Base-by-base conservation (phyloP, 2,113 vertebrate species). In the Tinamus guttatus region DNA sequence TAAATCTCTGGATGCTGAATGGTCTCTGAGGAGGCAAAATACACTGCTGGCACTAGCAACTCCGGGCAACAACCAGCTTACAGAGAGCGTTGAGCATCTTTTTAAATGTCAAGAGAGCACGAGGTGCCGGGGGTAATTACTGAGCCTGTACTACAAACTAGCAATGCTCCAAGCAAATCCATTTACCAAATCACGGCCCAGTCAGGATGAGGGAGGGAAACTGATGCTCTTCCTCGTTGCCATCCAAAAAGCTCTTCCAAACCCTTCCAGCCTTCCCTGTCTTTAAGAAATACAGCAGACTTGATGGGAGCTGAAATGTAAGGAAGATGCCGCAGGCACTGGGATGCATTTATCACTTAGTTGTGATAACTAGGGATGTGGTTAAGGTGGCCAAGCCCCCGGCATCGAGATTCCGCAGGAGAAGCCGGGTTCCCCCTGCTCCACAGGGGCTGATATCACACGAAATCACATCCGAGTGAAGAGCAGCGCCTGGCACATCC, bases 381-480 rank as follows among this genome's bases (percentile, higher is more conserved):
- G 51, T 92, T 65, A 85, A 65, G 19, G 19, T 45, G 64, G 62
- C 49, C 62, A 32, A 59, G 32, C 62, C 68, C 21, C 54, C 38
- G 12, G 16, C 43, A 79, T 7, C 88, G 41, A 84, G 69, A 71
- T 81, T 83, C 38, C 18, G 74, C 6, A 19, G 24, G 40, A 90
- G 30, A 36, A 85, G 30, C 19, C 41, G 79, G 40, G 81, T 83
- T 88, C 80, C 32, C 51, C 75, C 83, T 19, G 59, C 40, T 36
- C 49, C 38, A 27, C 32, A 20, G 60, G 81, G 89, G 86, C 70
- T 94, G 94, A 21, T 10, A 47, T 93, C 95, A 71, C 82, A 86
- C 92, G 93, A 93, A 82, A 97, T 94, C 60, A 82, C 87, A 92
- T 90, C 73, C 92, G 88, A 71, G 97, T 94, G 91, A 91, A 64